phyloP scores from a whole-genome alignment of 2,797 vertebrate species.

The Ataeniobius toweri region DNA sequence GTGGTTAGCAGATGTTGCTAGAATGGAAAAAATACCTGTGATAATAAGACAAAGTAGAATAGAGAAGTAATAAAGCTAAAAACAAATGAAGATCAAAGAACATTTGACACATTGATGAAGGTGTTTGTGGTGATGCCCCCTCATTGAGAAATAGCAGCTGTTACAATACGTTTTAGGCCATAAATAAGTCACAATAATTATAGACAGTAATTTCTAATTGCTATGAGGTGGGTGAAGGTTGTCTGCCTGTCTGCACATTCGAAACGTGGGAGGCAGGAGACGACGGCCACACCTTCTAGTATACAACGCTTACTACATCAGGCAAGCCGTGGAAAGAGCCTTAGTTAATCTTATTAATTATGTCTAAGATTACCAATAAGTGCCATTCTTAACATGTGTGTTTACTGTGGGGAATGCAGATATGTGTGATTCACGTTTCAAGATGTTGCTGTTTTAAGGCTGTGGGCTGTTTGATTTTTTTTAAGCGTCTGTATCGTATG shows the following conservation, averaged over 20 bases:
- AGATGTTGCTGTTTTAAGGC: slow-evolving; percentile 37
- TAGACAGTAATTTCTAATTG: slow-evolving; percentile 68
- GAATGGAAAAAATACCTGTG: not conserved
- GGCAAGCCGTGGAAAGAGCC: slow-evolving; percentile 34
- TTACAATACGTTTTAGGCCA: slow-evolving; percentile 33
- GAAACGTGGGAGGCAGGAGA: slow-evolving; percentile 51
- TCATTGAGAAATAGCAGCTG: slow-evolving; percentile 59
- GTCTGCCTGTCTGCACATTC: slow-evolving; percentile 56
- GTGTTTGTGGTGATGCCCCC: slow-evolving; percentile 8
- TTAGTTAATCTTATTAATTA: slow-evolving; percentile 50
- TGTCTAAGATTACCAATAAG: slow-evolving; percentile 50
- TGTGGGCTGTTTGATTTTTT: slow-evolving; percentile 50
- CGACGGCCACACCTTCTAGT: slow-evolving; percentile 54
- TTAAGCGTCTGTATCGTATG: slow-evolving; percentile 52
- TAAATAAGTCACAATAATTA: slow-evolving; percentile 58
- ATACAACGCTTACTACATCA: slow-evolving; percentile 54
- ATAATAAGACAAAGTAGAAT: not conserved
- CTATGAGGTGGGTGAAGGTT: slow-evolving; percentile 60
- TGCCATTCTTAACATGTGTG: slow-evolving; percentile 33
- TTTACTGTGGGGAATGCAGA: slow-evolving; percentile 46
- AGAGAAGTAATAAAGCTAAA: not conserved
- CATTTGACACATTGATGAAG: slow-evolving; percentile 24
- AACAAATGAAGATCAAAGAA: slow-evolving; percentile 22
- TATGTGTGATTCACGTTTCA: slow-evolving; percentile 50
- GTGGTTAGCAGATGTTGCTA: not conserved